phyloP scores from a whole-genome alignment of 2,888 invertebrate genomes.

The Elmis aenea region DNA sequence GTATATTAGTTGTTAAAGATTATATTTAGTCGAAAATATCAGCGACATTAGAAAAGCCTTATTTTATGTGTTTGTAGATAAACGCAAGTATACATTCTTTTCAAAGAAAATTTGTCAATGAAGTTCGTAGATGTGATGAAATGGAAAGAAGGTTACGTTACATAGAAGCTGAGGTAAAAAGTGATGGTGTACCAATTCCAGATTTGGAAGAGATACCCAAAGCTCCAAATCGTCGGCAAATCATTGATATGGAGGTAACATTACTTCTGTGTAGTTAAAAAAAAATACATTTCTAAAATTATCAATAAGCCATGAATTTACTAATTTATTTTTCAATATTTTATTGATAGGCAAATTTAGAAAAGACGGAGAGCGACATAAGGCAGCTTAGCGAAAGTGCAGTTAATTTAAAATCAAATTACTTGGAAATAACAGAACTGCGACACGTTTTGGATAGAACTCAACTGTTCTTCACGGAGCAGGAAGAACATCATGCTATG shows the following conservation, averaged over 20 bases:
- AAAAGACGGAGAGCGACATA: slow-evolving; percentile 93
- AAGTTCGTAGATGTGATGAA: slow-evolving; percentile 86
- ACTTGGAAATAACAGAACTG: slow-evolving; percentile 84
- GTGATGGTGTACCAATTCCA: slow-evolving; percentile 75
- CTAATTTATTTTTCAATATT: too few species aligned
- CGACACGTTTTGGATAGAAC: slow-evolving; percentile 89
- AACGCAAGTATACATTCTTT: slow-evolving; percentile 83
- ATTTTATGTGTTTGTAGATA: slow-evolving; percentile 61
- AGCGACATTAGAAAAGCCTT: too few species aligned
- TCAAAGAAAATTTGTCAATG: slow-evolving; percentile 87
- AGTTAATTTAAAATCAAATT: slow-evolving; percentile 87
- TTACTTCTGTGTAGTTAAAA: too few species aligned
- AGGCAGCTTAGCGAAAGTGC: slow-evolving; percentile 90
- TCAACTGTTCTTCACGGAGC: slow-evolving; percentile 81
- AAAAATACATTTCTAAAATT: too few species aligned
- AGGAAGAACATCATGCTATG: slow-evolving; percentile 64
- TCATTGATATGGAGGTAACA: slow-evolving; percentile 80
- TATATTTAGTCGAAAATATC: too few species aligned
- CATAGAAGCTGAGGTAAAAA: slow-evolving; percentile 80
- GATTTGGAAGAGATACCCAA: slow-evolving; percentile 71
- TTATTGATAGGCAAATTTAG: slow-evolving; percentile 80
- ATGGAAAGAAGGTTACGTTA: slow-evolving; percentile 85
- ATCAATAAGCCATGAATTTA: too few species aligned
- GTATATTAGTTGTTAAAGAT: too few species aligned
- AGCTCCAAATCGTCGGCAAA: slow-evolving; percentile 72